Percentiles rank a stretch among this genome's conserved stretches.
Conservation (phyloP, 2,113 vertebrate genomes). For the Aptenodytes patagonicus region DNA sequence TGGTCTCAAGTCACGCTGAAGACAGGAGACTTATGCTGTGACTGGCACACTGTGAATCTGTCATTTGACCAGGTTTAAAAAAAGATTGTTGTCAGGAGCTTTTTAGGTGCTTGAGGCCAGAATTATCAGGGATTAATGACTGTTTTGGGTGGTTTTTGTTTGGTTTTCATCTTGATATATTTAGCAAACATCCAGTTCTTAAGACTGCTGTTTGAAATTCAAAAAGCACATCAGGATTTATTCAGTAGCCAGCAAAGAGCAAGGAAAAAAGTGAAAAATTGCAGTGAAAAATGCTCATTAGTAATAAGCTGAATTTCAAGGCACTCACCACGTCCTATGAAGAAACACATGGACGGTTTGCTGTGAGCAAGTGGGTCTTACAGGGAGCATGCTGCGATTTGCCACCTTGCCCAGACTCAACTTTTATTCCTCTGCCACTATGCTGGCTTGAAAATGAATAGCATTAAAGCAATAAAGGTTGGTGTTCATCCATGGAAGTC, state of each 20-base stretch:
- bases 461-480: neutral
- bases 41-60: neutral
- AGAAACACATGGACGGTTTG: neutral
- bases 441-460: neutral
- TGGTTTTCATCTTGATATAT: neutral
- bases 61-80: neutral
- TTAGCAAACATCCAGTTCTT: neutral
- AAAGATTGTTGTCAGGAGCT: neutral
- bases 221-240: neutral
- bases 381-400: neutral
- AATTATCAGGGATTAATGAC: neutral
- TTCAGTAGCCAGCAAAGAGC: neutral
- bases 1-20: neutral
- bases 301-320: slow-evolving; percentile 2
- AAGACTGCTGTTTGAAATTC: neutral
- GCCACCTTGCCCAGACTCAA: neutral
- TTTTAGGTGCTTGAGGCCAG: neutral
- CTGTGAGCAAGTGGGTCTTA: neutral
- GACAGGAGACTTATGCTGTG: neutral
- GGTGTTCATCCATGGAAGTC: neutral
- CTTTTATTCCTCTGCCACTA: neutral
- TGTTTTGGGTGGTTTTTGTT: neutral
- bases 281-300: neutral
- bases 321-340: neutral
- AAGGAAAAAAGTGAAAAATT: neutral